Conservation (phyloP, 2,888 invertebrate species). For the Phoronis australis region DNA sequence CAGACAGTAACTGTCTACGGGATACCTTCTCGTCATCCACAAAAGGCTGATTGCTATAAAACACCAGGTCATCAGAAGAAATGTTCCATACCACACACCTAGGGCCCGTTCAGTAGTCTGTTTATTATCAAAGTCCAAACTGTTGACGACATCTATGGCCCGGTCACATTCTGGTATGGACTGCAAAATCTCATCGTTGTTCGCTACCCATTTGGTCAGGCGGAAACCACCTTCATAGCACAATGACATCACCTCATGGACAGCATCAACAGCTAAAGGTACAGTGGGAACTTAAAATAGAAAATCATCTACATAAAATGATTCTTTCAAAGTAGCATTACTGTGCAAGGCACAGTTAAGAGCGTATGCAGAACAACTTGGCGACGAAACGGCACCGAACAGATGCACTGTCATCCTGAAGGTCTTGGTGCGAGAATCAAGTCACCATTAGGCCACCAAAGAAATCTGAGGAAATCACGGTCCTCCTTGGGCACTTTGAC, state of each 20-base stretch:
- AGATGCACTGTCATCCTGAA: constrained; percentile 9
- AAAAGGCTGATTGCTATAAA: constrained; percentile 15
- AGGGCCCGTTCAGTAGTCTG: constrained; percentile 7
- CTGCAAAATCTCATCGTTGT: constrained; percentile 1
- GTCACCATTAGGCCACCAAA: constrained; percentile 13
- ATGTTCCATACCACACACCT: constrained; percentile 16
- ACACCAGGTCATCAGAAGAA: constrained; percentile 11
- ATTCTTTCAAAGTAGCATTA: constrained; percentile 2
- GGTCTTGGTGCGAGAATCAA: not conserved
- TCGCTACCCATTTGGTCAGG: constrained; percentile 6
- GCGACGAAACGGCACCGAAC: constrained; percentile 17
- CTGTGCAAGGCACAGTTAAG: not conserved
- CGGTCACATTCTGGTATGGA: not conserved
- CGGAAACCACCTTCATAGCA: constrained; percentile 6
- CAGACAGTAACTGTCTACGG: constrained; percentile 13
- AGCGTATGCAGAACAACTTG: constrained; percentile 6
- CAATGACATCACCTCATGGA: not conserved
- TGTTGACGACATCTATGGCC: too few relatives aligned
- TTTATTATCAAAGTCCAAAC: too few relatives aligned
- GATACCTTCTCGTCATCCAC: too few relatives aligned
- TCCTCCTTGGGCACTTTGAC: constrained; percentile 8
- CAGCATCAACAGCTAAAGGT: constrained; percentile 1
- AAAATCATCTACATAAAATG: constrained; percentile 16
- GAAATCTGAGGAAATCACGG: constrained; percentile 13
- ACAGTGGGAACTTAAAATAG: constrained; percentile 2